A percentile compares a stretch with the other conserved stretches of the same genome.
Evolutionary conservation across 2,113 vertebrate genomes (phyloP).

Genomic region (Mormyrus iriodes): DNA sequence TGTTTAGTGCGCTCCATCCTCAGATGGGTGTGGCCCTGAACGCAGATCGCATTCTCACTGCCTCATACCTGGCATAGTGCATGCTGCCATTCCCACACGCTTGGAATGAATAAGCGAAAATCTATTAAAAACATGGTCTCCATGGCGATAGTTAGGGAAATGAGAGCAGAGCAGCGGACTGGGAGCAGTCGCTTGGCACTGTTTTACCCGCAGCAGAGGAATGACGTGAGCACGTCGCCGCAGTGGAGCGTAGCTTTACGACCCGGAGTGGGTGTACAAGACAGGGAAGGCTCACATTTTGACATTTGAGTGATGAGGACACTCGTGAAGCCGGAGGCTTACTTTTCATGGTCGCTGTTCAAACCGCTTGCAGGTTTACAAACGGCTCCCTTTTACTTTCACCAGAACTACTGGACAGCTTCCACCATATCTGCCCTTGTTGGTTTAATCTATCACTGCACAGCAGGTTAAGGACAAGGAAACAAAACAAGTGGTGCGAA

Average conservation of each 20-base stretch:
- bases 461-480: background rate
- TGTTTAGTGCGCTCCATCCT: background rate
- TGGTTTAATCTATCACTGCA: background rate
- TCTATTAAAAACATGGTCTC: background rate
- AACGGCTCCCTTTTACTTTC: background rate
- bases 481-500: background rate
- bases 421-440: background rate
- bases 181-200: background rate
- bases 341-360: background rate
- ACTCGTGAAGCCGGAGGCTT: background rate
- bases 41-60: constrained; percentile 10
- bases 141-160: background rate
- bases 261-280: background rate
- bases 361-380: background rate
- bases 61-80: constrained; percentile 28
- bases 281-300: background rate
- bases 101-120: constrained; percentile 6
- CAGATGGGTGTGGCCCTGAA: constrained; percentile 21
- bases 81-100: constrained; percentile 27
- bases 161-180: background rate
- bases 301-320: background rate
- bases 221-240: background rate
- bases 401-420: background rate
- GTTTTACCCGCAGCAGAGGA: background rate
- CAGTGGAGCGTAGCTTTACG: background rate